A percentile compares a stretch with the other conserved stretches of the same genome.
These are phyloP conservation scores for Pyrrhia umbra DNA, from an alignment of 2,888 invertebrate species.

Conservation along the genomic window DNA sequence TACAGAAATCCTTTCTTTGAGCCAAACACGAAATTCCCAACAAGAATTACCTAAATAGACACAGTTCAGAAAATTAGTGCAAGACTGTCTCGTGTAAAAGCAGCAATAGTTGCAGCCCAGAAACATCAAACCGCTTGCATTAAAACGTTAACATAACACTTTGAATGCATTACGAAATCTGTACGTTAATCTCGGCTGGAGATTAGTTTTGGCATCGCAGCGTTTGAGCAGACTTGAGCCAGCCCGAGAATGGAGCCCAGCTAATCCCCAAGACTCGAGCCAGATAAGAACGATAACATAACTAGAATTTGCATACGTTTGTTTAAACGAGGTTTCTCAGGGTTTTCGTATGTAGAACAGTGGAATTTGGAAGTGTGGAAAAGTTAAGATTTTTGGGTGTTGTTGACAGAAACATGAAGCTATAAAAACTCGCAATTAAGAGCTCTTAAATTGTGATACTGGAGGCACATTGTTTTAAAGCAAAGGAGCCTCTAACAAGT, in stretches of 20 bases:
- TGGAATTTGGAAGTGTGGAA: constrained; percentile 24
- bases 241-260: constrained; percentile 32
- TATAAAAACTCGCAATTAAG: neutral
- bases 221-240: constrained; percentile 59
- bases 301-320: constrained; percentile 63
- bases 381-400: constrained; percentile 9
- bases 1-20: too few relatives aligned
- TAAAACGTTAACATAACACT: constrained; percentile 62
- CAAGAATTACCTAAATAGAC: constrained; percentile 27
- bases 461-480: neutral
- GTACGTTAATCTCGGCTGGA: constrained; percentile 59
- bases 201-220: constrained; percentile 66
- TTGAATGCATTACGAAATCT: constrained; percentile 66
- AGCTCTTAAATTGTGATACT: neutral
- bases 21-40: too few relatives aligned
- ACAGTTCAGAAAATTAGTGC: constrained; percentile 26
- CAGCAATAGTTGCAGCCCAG: constrained; percentile 19
- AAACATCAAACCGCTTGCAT: constrained; percentile 54
- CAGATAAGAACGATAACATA: constrained; percentile 65
- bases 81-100: constrained; percentile 34
- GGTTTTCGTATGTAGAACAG: constrained; percentile 56
- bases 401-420: neutral
- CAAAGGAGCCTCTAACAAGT: neutral
- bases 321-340: constrained; percentile 58
- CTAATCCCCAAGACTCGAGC: constrained; percentile 60